Conservation (phyloP, 1,140 invertebrate species). For the Bathynomus jamesi region DNA sequence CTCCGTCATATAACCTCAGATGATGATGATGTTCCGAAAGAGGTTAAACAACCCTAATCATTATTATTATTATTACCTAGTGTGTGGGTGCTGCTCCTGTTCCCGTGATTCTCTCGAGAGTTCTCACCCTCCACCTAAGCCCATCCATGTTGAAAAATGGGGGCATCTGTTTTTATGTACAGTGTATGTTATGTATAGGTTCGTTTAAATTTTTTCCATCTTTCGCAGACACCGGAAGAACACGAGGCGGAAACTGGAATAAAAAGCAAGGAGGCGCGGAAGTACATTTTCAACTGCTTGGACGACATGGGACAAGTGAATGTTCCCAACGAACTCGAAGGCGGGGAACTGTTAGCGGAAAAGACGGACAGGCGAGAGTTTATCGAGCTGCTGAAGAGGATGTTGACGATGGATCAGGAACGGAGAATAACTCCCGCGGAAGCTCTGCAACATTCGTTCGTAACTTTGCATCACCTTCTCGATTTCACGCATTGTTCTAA, state of each 20-base stretch:
- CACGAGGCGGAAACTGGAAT: slow-evolving; percentile 96
- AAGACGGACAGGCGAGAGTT: slow-evolving; percentile 93
- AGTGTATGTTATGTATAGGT: too few relatives aligned
- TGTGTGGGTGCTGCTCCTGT: too few relatives aligned
- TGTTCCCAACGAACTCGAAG: slow-evolving; percentile 92
- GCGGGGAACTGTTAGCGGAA: slow-evolving; percentile 86
- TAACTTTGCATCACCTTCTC: slow-evolving; percentile 82
- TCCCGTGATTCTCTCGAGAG: too few relatives aligned
- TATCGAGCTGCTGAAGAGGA: slow-evolving; percentile 91
- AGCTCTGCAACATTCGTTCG: slow-evolving; percentile 90
- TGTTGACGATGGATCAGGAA: slow-evolving; percentile 97
- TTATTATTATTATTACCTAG: too few relatives aligned
- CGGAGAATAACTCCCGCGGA: slow-evolving; percentile 88
- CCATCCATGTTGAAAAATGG: too few relatives aligned
- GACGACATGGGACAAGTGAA: slow-evolving; percentile 98
- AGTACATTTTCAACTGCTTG: slow-evolving; percentile 99
- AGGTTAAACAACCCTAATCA: too few relatives aligned
- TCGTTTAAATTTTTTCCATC: slow-evolving; percentile 4
- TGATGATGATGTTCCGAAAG: too few relatives aligned
- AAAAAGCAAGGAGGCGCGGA: slow-evolving; percentile 97
- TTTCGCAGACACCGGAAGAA: slow-evolving; percentile 80
- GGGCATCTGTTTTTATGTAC: too few relatives aligned
- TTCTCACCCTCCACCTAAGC: too few relatives aligned
- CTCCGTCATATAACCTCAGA: too few relatives aligned
- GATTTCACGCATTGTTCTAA: slow-evolving; percentile 96